Conservation (phyloP, 2,888 invertebrate species). For the Oxystoma pomonae region DNA sequence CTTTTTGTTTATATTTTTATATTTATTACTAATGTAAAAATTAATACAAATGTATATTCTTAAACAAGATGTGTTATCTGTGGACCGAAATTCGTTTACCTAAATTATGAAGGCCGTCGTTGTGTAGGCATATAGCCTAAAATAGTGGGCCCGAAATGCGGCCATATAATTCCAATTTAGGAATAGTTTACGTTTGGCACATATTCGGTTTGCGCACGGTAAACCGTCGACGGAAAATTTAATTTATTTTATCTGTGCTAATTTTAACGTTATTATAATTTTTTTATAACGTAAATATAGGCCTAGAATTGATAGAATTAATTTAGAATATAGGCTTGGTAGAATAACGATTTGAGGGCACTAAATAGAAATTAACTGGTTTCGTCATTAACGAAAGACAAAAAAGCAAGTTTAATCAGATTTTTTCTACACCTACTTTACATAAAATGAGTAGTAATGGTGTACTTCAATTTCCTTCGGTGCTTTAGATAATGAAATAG, state of each 20-base stretch:
- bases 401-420: too few species aligned
- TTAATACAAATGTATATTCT: too few species aligned
- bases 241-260: neutral
- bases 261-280: neutral
- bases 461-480: too few species aligned
- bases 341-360: too few species aligned
- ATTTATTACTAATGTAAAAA: too few species aligned
- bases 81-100: neutral
- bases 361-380: too few species aligned
- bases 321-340: too few species aligned
- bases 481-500: too few species aligned
- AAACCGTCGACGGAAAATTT: neutral
- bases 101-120: neutral
- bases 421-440: too few species aligned
- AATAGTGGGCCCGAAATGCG: neutral
- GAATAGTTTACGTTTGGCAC: conserved; percentile 5
- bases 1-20: too few species aligned
- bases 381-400: too few species aligned
- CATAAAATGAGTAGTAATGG: too few species aligned
- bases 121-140: neutral
- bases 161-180: conserved; percentile 2
- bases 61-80: neutral
- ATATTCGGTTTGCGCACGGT: neutral
- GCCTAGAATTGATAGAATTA: neutral
- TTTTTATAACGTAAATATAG: neutral